Conservation (phyloP, 2,888 invertebrate genomes). For the Dromius quadrimaculatus region DNA sequence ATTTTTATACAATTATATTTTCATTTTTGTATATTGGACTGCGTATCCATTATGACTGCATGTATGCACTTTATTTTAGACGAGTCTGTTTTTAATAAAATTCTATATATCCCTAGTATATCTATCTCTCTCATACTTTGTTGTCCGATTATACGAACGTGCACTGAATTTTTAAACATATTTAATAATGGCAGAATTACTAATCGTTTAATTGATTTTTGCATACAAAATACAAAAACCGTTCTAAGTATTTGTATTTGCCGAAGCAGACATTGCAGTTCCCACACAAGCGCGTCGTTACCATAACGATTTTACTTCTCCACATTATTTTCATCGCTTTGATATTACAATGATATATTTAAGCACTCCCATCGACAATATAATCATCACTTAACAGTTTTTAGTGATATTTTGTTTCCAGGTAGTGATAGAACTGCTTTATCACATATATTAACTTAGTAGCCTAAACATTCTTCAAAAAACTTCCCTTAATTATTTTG, state of each 20-base stretch:
- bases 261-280: neutral
- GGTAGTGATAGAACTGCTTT: no score
- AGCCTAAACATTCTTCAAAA: no score
- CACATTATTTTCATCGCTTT: neutral
- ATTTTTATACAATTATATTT: slow-evolving; percentile 52
- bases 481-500: no score
- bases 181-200: slow-evolving; percentile 43
- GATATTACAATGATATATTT: neutral
- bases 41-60: slow-evolving; percentile 46
- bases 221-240: slow-evolving; percentile 39
- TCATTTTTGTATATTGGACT: slow-evolving; percentile 50
- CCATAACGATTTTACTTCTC: neutral
- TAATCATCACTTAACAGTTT: no score
- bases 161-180: slow-evolving; percentile 43
- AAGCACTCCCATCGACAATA: no score
- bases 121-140: slow-evolving; percentile 16
- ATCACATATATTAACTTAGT: no score
- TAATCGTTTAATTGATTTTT: slow-evolving; percentile 47
- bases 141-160: slow-evolving; percentile 38
- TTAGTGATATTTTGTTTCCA: no score
- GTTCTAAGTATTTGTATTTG: slow-evolving; percentile 37
- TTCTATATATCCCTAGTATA: slow-evolving; percentile 35
- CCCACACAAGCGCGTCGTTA: slow-evolving; percentile 1
- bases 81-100: slow-evolving; percentile 47
- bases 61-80: slow-evolving; percentile 49